Evolutionary conservation across 1,140 invertebrate species (phyloP).

Genomic region (Amphibalanus amphitrite): DNA sequence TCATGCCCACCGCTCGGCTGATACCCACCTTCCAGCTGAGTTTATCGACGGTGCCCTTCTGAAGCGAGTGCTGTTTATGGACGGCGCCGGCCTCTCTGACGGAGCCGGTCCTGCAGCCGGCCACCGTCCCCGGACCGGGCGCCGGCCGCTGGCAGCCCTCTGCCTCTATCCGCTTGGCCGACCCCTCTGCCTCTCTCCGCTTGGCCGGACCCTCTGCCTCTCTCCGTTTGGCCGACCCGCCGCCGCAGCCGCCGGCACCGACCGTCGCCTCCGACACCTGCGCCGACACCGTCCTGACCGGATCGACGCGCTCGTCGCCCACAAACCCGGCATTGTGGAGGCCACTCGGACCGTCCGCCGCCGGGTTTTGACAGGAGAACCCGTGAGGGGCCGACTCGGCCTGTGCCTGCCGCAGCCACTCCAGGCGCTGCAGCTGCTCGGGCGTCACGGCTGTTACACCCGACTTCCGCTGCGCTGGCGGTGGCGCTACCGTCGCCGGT

Average conservation of each 20-base stretch:
- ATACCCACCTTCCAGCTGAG: neutral
- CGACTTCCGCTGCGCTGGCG: neutral
- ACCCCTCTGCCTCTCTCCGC: neutral
- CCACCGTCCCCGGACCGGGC: no score
- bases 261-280: neutral
- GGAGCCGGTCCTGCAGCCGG: no score
- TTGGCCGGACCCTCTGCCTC: neutral
- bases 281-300: no score
- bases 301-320: neutral
- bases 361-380: neutral
- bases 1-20: no score
- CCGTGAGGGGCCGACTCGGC: neutral
- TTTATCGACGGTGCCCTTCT: neutral
- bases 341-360: no score
- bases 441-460: neutral
- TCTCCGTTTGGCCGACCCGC: neutral
- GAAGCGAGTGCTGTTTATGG: neutral
- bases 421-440: neutral
- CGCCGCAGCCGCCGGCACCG: neutral
- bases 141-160: no score
- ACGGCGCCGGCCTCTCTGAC: neutral
- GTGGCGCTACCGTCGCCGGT: neutral
- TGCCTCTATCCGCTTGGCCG: no score
- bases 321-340: neutral
- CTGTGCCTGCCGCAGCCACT: neutral